These are phyloP conservation scores for Argya squamiceps DNA, from an alignment of 2,797 vertebrate genomes.

Conservation along the genomic window DNA sequence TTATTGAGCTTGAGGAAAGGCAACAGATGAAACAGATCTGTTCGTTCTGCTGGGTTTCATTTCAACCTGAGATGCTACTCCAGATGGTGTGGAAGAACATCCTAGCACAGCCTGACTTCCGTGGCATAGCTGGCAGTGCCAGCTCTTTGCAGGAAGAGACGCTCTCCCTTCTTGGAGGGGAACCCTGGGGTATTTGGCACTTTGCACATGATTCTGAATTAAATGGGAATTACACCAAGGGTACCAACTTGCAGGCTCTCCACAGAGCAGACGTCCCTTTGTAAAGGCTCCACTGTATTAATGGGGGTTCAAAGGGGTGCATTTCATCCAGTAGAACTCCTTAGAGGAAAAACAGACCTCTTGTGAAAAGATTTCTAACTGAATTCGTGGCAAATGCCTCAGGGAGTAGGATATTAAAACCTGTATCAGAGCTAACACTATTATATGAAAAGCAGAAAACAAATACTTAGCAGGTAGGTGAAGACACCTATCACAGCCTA, in stretches of 20 bases:
- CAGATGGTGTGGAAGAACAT: slow-evolving; percentile 20
- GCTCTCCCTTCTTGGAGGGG: background rate
- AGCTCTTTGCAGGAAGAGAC: background rate
- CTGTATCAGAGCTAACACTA: background rate
- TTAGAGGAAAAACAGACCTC: background rate
- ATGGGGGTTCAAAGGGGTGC: background rate
- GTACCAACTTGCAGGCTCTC: background rate
- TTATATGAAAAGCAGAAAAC: background rate
- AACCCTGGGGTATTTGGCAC: background rate
- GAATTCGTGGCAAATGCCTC: background rate
- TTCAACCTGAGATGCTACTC: background rate
- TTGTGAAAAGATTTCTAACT: background rate
- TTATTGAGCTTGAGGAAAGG: background rate
- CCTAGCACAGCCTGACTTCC: slow-evolving; percentile 17
- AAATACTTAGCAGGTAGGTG: background rate
- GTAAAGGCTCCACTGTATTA: background rate
- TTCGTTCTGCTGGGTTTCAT: background rate
- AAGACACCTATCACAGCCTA: background rate
- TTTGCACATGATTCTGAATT: background rate
- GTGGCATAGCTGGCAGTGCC: background rate
- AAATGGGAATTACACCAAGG: background rate
- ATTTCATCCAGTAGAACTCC: background rate
- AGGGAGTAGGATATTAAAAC: background rate
- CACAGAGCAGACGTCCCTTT: accelerated
- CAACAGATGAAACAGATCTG: background rate